A percentile compares a stretch with the other conserved stretches of the same genome.
phyloP scores from a whole-genome alignment of 2,113 vertebrate genomes.

The Pholis gunnellus region DNA sequence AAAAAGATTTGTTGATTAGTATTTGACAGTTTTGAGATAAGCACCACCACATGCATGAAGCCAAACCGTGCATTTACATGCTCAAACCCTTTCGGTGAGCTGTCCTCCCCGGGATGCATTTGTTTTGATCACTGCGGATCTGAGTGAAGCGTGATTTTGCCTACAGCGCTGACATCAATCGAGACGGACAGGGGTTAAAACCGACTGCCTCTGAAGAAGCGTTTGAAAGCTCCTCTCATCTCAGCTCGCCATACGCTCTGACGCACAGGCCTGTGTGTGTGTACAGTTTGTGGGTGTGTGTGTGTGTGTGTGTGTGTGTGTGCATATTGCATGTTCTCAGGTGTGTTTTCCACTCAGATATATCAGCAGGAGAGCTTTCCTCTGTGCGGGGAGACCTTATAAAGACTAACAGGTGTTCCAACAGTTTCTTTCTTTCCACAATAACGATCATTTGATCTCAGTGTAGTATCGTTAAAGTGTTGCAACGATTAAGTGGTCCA shows the following conservation, averaged over 20 bases:
- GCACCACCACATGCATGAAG: slow-evolving; percentile 10
- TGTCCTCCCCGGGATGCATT: slow-evolving; percentile 51
- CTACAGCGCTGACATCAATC: slow-evolving; percentile 70
- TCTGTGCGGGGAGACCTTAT: neutral
- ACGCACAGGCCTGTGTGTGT: slow-evolving; percentile 19
- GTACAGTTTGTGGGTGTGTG: slow-evolving; percentile 16
- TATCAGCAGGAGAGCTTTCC: neutral
- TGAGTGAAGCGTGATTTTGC: slow-evolving; percentile 66
- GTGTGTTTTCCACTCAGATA: slow-evolving; percentile 25
- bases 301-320: neutral
- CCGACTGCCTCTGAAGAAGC: slow-evolving; percentile 57
- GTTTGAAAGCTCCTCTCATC: slow-evolving; percentile 70
- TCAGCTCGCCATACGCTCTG: slow-evolving; percentile 30
- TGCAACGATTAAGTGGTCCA: neutral
- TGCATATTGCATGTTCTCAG: neutral
- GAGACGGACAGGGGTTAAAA: slow-evolving; percentile 68
- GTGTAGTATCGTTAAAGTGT: neutral
- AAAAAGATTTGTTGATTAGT: neutral
- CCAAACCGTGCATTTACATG: neutral
- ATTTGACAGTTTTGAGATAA: slow-evolving; percentile 27
- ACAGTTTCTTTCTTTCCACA: neutral
- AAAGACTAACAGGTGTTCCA: neutral
- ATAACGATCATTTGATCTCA: neutral
- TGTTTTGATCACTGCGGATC: slow-evolving; percentile 74
- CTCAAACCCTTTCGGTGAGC: slow-evolving; percentile 36